Evolutionary conservation across 2,888 invertebrate genomes (phyloP), one percentile per base, ranked within the genome.

Genomic region (Alloscopus bannaensis): DNA sequence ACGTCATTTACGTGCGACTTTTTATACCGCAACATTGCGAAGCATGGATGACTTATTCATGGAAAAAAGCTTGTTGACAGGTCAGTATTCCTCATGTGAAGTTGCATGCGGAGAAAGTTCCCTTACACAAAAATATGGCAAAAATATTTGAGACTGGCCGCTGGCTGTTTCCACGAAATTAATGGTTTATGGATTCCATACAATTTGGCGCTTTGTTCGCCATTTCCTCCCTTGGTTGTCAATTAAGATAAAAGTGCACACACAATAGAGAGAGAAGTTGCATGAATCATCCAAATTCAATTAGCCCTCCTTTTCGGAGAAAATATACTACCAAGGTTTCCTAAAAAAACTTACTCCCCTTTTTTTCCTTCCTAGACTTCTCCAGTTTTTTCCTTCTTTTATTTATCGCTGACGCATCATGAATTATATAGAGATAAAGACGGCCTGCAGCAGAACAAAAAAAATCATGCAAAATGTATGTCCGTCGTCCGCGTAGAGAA

Each of bases 1-100:
- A 57, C 69, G 57, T 57, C 57, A 57, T 57, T 69, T 57, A 69
- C 57, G 55, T 20, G 47, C 52, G 52, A 52, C 52, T 52, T 22
- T 3, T 6, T 52, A 3, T 4, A 28, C n/a, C 57, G 3, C n/a
- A n/a, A n/a, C n/a, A n/a, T n/a, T n/a, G n/a, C n/a, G n/a, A n/a
- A n/a, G n/a, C n/a, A n/a, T n/a, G n/a, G n/a, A n/a, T n/a, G n/a
- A n/a, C 29, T 28, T 36, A 2, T 31, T 29, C 59, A 29, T 59
- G 31, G 11, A 18, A 8, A 29, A n/a, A 57, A 57, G 18, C 20
- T 22, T 20, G 52, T n/a, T 36, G 6, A 6, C 36, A 8, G 36
- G 36, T n/a, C n/a, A 36, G 36, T 8, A 13, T 36, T 36, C 13
- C 36, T 36, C 18, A 11, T 16, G 45, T 11, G 3, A 18, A 18